Evolutionary conservation across 2,113 vertebrate genomes (phyloP).

Genomic region (Poicephalus gulielmi): DNA sequence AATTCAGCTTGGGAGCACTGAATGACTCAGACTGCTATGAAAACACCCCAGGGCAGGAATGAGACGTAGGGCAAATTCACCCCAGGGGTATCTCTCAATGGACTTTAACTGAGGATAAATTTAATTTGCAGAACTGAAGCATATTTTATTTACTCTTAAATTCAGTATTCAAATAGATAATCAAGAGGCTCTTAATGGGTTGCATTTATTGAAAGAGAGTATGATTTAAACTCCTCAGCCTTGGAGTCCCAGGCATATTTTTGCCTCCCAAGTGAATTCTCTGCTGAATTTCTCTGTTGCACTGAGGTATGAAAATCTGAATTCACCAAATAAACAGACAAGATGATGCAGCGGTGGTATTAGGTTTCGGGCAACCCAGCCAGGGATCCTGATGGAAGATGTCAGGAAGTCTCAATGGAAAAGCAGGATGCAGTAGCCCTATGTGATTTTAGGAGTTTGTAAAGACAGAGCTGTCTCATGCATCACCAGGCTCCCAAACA

Average conservation of each 20-base stretch:
- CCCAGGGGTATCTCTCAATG: not conserved
- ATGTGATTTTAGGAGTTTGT: not conserved
- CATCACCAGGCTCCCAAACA: not conserved
- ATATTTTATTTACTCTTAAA: constrained; percentile 39
- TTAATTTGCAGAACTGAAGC: constrained; percentile 17
- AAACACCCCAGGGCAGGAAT: constrained; percentile 40
- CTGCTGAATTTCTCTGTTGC: not conserved
- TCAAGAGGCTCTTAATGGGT: constrained; percentile 2
- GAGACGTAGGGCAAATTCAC: not conserved
- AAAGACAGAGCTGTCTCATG: not conserved
- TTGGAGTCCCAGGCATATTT: not conserved
- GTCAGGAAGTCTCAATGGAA: not conserved
- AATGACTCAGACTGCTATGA: constrained; percentile 40
- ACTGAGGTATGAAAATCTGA: not conserved
- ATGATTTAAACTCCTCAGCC: constrained; percentile 8
- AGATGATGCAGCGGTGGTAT: not conserved
- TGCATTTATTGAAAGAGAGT: constrained; percentile 2
- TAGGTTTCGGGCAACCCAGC: not conserved
- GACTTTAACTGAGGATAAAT: not conserved
- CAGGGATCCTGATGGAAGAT: not conserved
- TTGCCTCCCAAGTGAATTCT: not conserved
- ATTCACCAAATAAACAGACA: not conserved
- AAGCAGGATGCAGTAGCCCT: not conserved
- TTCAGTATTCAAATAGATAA: constrained; percentile 25
- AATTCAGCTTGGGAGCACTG: constrained; percentile 20